Percentiles rank a stretch among this genome's conserved stretches.
phyloP scores from a whole-genome alignment of 2,888 invertebrate genomes.

The Heteromyza rotundicornis region DNA sequence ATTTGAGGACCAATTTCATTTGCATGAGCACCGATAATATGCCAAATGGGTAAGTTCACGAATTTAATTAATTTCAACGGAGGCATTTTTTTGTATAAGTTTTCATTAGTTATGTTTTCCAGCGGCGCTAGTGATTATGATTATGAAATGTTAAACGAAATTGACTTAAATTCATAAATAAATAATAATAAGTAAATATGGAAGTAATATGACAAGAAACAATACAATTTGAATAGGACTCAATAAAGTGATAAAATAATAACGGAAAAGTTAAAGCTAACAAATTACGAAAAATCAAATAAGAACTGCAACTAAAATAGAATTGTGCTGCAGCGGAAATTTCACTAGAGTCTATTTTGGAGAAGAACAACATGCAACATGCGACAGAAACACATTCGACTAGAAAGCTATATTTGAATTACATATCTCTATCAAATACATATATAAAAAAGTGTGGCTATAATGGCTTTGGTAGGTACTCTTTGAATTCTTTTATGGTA shows the following conservation, averaged over 20 bases:
- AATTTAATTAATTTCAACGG: constrained; percentile 39
- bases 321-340: constrained; percentile 22
- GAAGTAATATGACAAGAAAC: neutral
- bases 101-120: neutral
- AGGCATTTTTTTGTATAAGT: constrained; percentile 44
- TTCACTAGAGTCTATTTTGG: neutral
- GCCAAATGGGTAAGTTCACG: no score
- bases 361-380: constrained; percentile 58
- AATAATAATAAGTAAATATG: neutral
- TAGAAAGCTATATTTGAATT: constrained; percentile 24
- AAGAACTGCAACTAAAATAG: constrained; percentile 26
- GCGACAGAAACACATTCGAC: constrained; percentile 41
- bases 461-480: neutral
- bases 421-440: constrained; percentile 15
- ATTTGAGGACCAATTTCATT: no score
- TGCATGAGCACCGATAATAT: no score
- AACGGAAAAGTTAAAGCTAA: constrained; percentile 18
- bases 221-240: neutral
- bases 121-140: constrained; percentile 6
- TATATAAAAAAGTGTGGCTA: neutral
- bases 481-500: no score
- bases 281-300: constrained; percentile 17
- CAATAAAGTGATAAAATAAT: constrained; percentile 1
- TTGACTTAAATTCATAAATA: constrained; percentile 15
- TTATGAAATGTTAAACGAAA: constrained; percentile 22